Conservation (phyloP, 2,113 vertebrate species). For the Mellivora capensis region DNA sequence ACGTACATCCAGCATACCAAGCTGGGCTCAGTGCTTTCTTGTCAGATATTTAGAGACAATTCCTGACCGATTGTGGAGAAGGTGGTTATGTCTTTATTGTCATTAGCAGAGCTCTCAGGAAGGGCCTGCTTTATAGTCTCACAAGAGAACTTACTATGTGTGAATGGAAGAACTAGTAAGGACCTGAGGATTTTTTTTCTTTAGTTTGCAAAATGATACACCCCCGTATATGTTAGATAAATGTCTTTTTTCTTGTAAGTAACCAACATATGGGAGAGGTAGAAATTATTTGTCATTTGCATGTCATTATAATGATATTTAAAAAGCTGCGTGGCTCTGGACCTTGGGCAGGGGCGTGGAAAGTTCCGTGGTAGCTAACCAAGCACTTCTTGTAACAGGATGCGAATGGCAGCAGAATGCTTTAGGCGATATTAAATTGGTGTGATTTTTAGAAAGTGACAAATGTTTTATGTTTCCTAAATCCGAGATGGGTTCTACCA, state of each 20-base stretch:
- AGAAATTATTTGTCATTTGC: conserved; percentile 45
- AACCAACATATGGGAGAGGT: neutral
- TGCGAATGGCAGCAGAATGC: conserved; percentile 32
- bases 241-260: neutral
- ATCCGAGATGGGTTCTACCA: conserved; percentile 42
- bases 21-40: neutral
- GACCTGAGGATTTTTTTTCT: neutral
- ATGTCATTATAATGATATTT: conserved; percentile 27
- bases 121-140: neutral
- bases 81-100: neutral
- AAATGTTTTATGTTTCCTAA: conserved; percentile 64
- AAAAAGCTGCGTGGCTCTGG: conserved; percentile 1
- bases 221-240: neutral
- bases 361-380: neutral
- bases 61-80: neutral
- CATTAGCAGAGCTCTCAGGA: neutral
- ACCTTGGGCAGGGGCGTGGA: neutral
- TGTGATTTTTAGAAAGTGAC: conserved; percentile 64
- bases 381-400: neutral
- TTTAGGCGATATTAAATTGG: conserved; percentile 59
- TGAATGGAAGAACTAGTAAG: conserved; percentile 21
- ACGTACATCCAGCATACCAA: neutral
- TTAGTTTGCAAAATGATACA: neutral
- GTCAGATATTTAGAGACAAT: neutral
- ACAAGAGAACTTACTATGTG: neutral